Evolutionary conservation across 2,888 invertebrate genomes (phyloP), one percentile per base, ranked within the genome.

Genomic region (Agrochola litura): DNA sequence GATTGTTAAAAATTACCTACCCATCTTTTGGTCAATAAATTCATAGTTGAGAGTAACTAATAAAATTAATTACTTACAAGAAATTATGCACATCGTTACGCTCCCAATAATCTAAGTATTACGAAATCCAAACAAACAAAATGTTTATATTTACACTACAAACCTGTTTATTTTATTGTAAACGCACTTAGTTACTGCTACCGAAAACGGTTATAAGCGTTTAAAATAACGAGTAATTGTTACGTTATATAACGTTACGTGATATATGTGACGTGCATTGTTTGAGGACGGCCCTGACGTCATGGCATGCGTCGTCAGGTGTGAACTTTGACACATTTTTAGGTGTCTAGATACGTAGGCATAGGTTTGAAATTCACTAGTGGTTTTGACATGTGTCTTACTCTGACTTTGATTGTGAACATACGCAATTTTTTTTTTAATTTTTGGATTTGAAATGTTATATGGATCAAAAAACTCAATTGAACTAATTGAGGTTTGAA

Each of bases 211-310:
- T 81, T 60, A 60, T 60, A 74, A 30, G 25, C 37, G 41, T 76
- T 56, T 61, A 58, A 73, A 79, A 63, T 72, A 71, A 82, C 76
- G 14, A 64, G 60, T 77, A 54, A 70, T 66, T 56, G 58, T 86
- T 82, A 79, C 81, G 79, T 82, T 77, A 71, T 6, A 12, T 75
- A 73, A 64, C 61, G 73, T 88, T 88, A 86, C 82, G 71, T 81
- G 63, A 75, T 67, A 58, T 69, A 68, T 81, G 72, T 64, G 12
- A 75, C 81, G 14, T 63, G 77, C 71, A 81, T 86, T 86, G 84
- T 87, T 75, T 79, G 30, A 81, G 75, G 54, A 75, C 63, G 71
- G 58, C 25, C 1, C 43, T 86, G 81, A 86, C 73, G 77, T 79
- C 79, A 88, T 68, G n/a, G 0, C 9, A 52, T 56, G 80, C 14